A percentile compares a stretch with the other conserved stretches of the same genome.
Evolutionary conservation across 2,888 invertebrate species (phyloP).

Genomic region (Chaitophorus viminalis): DNA sequence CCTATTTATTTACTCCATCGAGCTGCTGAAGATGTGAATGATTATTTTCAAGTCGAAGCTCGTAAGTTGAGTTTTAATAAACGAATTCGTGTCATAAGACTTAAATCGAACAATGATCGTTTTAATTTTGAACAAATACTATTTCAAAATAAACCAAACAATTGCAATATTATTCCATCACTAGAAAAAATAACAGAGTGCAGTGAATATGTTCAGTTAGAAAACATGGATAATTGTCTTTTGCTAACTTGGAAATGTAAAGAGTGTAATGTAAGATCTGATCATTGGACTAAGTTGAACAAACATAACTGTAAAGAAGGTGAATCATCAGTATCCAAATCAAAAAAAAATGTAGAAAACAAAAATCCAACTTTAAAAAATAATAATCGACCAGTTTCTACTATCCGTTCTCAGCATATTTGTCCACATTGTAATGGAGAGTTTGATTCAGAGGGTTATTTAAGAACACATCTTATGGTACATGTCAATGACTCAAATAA

Average conservation of each 20-base stretch:
- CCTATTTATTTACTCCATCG: slow-evolving; percentile 51
- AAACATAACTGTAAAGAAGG: slow-evolving; percentile 47
- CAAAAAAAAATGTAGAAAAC: slow-evolving; percentile 28
- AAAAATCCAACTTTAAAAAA: slow-evolving; percentile 29
- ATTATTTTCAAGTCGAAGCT: slow-evolving; percentile 58
- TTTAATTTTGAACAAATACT: slow-evolving; percentile 59
- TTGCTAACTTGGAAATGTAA: slow-evolving; percentile 39
- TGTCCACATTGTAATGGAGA: slow-evolving; percentile 59
- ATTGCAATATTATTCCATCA: slow-evolving; percentile 37
- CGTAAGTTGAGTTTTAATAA: slow-evolving; percentile 55
- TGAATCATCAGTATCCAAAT: not conserved
- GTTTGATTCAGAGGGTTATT: slow-evolving; percentile 61
- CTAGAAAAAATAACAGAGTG: slow-evolving; percentile 30
- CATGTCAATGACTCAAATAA: slow-evolving; percentile 54
- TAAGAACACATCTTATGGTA: slow-evolving; percentile 57
- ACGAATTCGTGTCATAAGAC: slow-evolving; percentile 44
- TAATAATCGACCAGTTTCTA: slow-evolving; percentile 10
- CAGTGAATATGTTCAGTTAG: slow-evolving; percentile 31
- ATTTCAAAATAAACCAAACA: slow-evolving; percentile 57
- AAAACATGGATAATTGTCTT: slow-evolving; percentile 36
- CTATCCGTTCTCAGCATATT: slow-evolving; percentile 43
- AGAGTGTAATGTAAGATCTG: slow-evolving; percentile 45
- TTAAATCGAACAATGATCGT: not conserved
- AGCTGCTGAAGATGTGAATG: slow-evolving; percentile 34
- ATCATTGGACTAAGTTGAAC: slow-evolving; percentile 51